Conservation (phyloP, 2,113 vertebrate species). For the Micromys minutus region DNA sequence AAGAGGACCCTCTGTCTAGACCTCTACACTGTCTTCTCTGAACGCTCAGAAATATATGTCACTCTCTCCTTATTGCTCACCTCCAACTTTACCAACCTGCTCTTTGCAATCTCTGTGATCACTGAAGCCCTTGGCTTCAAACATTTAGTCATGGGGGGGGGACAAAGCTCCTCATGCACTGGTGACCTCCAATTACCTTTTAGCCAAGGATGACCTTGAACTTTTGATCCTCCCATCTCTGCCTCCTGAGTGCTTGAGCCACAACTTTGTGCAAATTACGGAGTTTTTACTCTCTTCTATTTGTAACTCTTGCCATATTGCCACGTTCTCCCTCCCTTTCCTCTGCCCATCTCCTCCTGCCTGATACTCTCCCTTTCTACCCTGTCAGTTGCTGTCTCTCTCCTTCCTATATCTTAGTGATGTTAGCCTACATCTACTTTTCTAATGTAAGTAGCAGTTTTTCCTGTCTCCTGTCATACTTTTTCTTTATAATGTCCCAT, state of each 20-base stretch:
- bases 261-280: neutral
- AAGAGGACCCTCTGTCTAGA: neutral
- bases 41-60: neutral
- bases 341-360: neutral
- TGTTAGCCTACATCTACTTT: neutral
- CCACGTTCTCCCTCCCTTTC: neutral
- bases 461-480: neutral
- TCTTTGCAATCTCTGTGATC: neutral
- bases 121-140: neutral
- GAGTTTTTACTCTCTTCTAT: neutral
- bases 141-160: neutral
- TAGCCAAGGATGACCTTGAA: neutral
- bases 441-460: neutral
- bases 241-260: neutral
- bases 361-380: neutral
- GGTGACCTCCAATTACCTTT: neutral
- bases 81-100: neutral
- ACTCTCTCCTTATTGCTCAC: neutral
- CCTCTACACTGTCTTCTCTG: neutral
- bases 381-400: neutral
- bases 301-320: neutral
- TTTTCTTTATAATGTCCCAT: neutral
- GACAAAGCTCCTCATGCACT: neutral
- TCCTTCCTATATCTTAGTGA: neutral
- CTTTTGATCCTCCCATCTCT: neutral